A percentile compares a stretch with the other conserved stretches of the same genome.
These are phyloP conservation scores for Ancistrus triradiatus DNA, from an alignment of 2,113 vertebrate species.

Conservation along the genomic window DNA sequence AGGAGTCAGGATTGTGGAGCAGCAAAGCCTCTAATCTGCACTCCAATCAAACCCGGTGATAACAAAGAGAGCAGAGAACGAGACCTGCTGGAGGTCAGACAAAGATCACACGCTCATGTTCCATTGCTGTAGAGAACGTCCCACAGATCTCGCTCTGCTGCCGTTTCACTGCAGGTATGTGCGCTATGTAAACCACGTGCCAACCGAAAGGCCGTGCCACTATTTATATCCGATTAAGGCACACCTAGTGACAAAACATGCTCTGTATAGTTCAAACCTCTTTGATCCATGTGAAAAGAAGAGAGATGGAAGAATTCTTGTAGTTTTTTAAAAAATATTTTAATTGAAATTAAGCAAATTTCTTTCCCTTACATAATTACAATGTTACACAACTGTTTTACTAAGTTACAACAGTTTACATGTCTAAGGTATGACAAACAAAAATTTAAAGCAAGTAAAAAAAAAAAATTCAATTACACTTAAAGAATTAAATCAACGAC, in stretches of 20 bases:
- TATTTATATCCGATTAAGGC: conserved; percentile 37
- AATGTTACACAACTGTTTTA: too few species aligned
- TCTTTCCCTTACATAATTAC: too few species aligned
- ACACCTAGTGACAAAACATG: background rate
- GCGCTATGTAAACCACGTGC: conserved; percentile 26
- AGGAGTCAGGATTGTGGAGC: background rate
- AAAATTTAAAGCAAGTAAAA: too few species aligned
- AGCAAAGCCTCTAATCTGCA: background rate
- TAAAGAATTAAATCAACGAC: too few species aligned
- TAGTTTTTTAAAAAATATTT: too few species aligned
- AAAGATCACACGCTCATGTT: background rate
- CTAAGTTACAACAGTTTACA: too few species aligned
- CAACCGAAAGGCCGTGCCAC: conserved; percentile 36
- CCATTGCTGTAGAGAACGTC: background rate
- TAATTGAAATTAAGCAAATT: too few species aligned
- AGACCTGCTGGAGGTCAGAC: background rate
- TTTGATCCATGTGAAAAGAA: too few species aligned
- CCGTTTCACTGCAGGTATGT: conserved; percentile 17
- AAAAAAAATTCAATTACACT: too few species aligned
- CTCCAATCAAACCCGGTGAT: background rate
- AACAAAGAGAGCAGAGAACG: background rate
- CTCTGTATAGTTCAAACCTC: too few species aligned
- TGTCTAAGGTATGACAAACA: too few species aligned
- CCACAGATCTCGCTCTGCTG: conserved; percentile 1
- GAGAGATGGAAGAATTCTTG: too few species aligned